A percentile compares a stretch with the other conserved stretches of the same genome.
Evolutionary conservation across 1,140 invertebrate genomes (phyloP).

Genomic region (Aphelenchoides besseyi): DNA sequence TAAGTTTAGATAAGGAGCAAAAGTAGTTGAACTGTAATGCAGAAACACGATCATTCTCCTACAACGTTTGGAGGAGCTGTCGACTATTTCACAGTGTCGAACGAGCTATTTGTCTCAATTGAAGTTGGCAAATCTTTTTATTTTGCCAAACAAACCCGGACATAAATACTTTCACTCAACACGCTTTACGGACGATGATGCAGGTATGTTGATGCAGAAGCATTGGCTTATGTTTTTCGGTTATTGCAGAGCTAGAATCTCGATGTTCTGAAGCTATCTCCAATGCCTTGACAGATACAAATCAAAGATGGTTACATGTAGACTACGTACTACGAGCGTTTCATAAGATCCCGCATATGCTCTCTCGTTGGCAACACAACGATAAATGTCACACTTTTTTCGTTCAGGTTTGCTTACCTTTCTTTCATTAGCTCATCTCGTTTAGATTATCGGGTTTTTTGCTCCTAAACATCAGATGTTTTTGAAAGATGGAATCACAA

Average conservation of each 20-base stretch:
- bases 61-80: slow-evolving; percentile 30
- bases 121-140: slow-evolving; percentile 1
- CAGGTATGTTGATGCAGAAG: neutral
- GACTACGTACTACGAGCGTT: slow-evolving; percentile 30
- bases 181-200: neutral
- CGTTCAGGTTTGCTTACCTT: slow-evolving; percentile 16
- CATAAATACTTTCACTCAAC: neutral
- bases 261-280: neutral
- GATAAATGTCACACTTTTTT: slow-evolving; percentile 32
- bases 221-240: neutral
- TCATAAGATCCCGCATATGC: slow-evolving; percentile 11
- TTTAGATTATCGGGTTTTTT: slow-evolving; percentile 32
- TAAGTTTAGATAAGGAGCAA: neutral
- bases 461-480: slow-evolving; percentile 14
- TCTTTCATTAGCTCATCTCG: slow-evolving; percentile 1
- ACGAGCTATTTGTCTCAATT: neutral
- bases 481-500: slow-evolving; percentile 9
- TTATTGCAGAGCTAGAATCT: neutral
- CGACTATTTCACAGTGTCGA: neutral
- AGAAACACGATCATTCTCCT: slow-evolving; percentile 28
- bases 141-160: slow-evolving; percentile 5
- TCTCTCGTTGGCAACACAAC: slow-evolving; percentile 35
- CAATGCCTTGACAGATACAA: neutral
- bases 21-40: neutral
- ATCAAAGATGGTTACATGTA: slow-evolving; percentile 26